phyloP scores from a whole-genome alignment of 2,797 vertebrate genomes.

The Catamblyrhynchus diadema region DNA sequence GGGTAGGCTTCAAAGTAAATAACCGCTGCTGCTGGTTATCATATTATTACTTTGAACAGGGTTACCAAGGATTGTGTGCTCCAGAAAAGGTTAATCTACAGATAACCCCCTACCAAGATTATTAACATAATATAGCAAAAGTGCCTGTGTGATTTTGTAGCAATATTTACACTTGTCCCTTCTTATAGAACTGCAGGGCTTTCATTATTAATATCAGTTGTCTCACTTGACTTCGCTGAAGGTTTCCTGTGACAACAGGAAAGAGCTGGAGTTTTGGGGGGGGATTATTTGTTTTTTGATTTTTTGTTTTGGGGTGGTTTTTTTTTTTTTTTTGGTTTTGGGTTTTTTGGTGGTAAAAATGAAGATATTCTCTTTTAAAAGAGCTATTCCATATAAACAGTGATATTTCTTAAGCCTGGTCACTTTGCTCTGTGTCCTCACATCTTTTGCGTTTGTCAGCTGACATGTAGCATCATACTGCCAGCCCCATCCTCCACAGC shows the following conservation, averaged over 20 bases:
- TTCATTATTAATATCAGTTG: neutral
- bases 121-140: neutral
- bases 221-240: neutral
- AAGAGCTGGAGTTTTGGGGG: neutral
- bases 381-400: neutral
- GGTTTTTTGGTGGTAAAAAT: neutral
- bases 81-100: neutral
- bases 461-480: rapidly evolving
- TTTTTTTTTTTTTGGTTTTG: too few species aligned
- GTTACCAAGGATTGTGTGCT: neutral
- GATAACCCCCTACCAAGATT: neutral
- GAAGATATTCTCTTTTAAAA: neutral
- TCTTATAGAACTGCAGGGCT: neutral
- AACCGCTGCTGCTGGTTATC: neutral
- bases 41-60: neutral
- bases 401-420: neutral
- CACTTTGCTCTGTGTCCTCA: neutral
- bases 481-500: neutral
- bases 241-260: neutral
- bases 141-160: neutral
- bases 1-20: conserved; percentile 34
- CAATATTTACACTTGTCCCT: neutral
- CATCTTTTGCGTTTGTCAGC: neutral
- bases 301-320: too few species aligned
- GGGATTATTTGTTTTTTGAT: neutral